Base-by-base conservation (phyloP, 2,888 invertebrate genomes). In the Mesorhabditis spiculigera region DNA sequence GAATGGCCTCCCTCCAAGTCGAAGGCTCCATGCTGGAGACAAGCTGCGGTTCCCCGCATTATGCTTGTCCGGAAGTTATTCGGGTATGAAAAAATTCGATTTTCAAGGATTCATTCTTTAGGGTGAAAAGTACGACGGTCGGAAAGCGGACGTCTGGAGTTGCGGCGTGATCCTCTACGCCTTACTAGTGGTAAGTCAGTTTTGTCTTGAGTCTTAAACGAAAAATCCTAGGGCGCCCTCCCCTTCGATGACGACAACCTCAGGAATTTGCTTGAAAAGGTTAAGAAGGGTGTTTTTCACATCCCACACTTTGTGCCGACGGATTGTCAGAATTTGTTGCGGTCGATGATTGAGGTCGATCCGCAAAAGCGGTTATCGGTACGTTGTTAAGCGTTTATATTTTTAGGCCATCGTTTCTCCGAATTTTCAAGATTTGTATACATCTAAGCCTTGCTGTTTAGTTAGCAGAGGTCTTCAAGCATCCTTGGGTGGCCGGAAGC, bases 21-120 rank as follows among this genome's bases (percentile, higher is more conserved):
- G 95, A 96, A 76, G 97, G 97, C 5, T 95, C 95, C 45, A 92
- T 98, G 91, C 88, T 98, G 83, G 98, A 98, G 89, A 98, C 98
- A 4, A 96, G 95, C 77, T 98, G 98, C 86, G 98, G 98, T 43
- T 96, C 96, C 67, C 97, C 97, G 63, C 98, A 98, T 88, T 98
- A 98, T 88, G 98, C 98, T 69, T 98, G 97, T 87, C 98, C 98
- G n/a, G 98, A 98, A 91, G 97, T 98, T 75, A 98, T 98, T 85
- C 89, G 97, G 90, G 97, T 97, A 89, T 90, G 91, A 71, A 28
- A 16, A n/a, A 66, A 3, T 4, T 4, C 16, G 2, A 63, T 3
- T 41, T 28, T 61, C 41, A 66, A 70, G 16, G 4, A 70, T 10
- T 1, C 5, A 28, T 58, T 28, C 10, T 75, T 42, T 86, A 96